Evolutionary conservation across 2,888 invertebrate genomes (phyloP), one percentile per base, ranked within the genome.

Genomic region (Sicus ferrugineus): DNA sequence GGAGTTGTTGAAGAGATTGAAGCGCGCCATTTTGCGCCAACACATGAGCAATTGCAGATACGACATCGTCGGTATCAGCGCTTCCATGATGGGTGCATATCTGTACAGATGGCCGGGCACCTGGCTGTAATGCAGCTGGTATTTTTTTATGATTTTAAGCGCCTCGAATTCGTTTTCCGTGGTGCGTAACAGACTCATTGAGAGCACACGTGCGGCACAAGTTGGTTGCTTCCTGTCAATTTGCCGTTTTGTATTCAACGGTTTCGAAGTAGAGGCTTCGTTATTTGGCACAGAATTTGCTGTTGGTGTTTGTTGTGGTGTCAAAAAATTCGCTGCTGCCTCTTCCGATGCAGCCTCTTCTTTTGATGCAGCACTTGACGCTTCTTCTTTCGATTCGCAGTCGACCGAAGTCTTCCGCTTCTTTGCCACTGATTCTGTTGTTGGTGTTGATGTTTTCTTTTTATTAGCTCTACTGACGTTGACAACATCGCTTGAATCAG

Each of bases 91-190:
- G 0, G 72, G 52, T 0, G 72, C 14, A 26, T 77, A 69, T 1
- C 67, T 67, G 9, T 78, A 42, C 28, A 83, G 61, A 67, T 75
- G 72, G 0, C 72, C 69, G n/a, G 85, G 85, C 59, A 84, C 77
- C 62, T 83, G 78, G n/a, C 79, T 76, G 38, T 74, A 78, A 26
- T 70, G 65, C 6, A 84, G 64, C n/a, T 77, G 72, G 52, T 72
- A 72, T 46, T 74, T 73, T 19, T 73, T 69, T 0, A 83, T 73
- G 23, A 82, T 76, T n/a, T 75, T 73, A 59, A 77, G 14, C 5
- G 77, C 83, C 48, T 72, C 75, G 3, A 48, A 64, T 21, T 72
- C 68, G 23, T 75, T 74, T 0, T 74, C 70, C 2, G 75, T 72
- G 0, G 76, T 74, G 23, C 83, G 84, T 30, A 84, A 69, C 30